phyloP scores from a whole-genome alignment of 1,140 invertebrate genomes.

The Bombus picipes region DNA sequence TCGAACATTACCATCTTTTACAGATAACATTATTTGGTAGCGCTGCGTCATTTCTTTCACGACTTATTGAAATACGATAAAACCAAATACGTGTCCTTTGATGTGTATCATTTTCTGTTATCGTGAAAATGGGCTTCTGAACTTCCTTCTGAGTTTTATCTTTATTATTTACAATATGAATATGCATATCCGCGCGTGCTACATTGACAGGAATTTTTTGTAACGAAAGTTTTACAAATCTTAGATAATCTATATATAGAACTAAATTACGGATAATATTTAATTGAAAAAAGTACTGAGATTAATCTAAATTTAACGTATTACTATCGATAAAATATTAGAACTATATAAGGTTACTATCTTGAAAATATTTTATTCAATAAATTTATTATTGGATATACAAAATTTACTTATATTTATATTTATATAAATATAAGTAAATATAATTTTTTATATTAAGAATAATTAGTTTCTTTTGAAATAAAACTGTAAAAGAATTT shows the following conservation, averaged over 20 bases:
- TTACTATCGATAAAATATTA: background rate
- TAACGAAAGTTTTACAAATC: background rate
- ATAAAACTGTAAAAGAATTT: background rate
- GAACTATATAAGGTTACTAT: background rate
- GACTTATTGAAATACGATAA: conserved; percentile 36
- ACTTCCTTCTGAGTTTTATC: too few relatives aligned
- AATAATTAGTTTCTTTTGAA: background rate
- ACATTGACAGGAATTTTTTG: background rate
- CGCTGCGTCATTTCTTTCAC: conserved; percentile 11
- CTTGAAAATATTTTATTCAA: background rate
- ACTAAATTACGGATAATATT: background rate
- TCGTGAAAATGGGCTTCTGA: background rate
- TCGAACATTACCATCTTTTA: conserved; percentile 33
- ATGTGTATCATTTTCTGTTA: background rate
- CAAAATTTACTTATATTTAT: too few relatives aligned
- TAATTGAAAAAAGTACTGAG: background rate
- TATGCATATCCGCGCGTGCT: too few relatives aligned
- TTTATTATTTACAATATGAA: background rate
- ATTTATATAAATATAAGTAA: too few relatives aligned
- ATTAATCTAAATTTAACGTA: background rate
- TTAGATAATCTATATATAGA: background rate
- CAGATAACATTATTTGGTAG: conserved; percentile 16
- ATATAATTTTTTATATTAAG: too few relatives aligned
- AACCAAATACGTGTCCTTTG: conserved; percentile 1
- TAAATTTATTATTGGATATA: too few relatives aligned